Evolutionary conservation across 2,888 invertebrate genomes (phyloP).

Genomic region (Elegia similella): DNA sequence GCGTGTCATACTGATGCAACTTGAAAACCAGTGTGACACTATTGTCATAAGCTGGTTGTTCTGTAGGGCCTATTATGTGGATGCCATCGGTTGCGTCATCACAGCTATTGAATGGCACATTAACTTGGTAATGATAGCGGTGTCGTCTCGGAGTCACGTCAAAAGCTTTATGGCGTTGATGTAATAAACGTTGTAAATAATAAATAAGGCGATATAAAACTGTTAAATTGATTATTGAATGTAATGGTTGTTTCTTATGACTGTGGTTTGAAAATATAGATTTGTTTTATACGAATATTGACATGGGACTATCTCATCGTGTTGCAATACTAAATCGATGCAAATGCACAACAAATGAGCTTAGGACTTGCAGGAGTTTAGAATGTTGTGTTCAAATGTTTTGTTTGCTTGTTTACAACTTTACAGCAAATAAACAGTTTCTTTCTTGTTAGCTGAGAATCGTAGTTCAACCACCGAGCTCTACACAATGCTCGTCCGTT

Average conservation of each 20-base stretch:
- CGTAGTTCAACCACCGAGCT: not conserved
- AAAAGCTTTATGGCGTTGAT: not conserved
- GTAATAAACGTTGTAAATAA: not conserved
- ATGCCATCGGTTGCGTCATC: slow-evolving; percentile 10
- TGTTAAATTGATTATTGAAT: not conserved
- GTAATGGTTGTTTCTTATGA: too few relatives aligned
- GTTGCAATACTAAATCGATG: too few relatives aligned
- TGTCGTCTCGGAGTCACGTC: not conserved
- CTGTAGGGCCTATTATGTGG: slow-evolving; percentile 13
- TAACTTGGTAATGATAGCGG: slow-evolving; percentile 1
- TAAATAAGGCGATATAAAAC: not conserved
- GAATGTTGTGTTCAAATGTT: too few relatives aligned
- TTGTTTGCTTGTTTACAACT: too few relatives aligned
- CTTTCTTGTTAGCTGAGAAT: not conserved
- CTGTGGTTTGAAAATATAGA: too few relatives aligned
- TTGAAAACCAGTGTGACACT: slow-evolving; percentile 13
- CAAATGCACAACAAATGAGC: too few relatives aligned
- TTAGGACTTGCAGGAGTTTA: too few relatives aligned
- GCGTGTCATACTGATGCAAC: slow-evolving; percentile 47
- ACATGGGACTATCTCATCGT: too few relatives aligned
- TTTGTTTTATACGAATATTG: too few relatives aligned
- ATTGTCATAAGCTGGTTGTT: slow-evolving; percentile 8
- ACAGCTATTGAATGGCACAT: slow-evolving; percentile 7
- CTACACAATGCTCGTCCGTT: not conserved
- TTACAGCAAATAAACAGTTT: too few relatives aligned